phyloP scores from a whole-genome alignment of 2,888 invertebrate species.

The Harpagoxenus sublaevis region DNA sequence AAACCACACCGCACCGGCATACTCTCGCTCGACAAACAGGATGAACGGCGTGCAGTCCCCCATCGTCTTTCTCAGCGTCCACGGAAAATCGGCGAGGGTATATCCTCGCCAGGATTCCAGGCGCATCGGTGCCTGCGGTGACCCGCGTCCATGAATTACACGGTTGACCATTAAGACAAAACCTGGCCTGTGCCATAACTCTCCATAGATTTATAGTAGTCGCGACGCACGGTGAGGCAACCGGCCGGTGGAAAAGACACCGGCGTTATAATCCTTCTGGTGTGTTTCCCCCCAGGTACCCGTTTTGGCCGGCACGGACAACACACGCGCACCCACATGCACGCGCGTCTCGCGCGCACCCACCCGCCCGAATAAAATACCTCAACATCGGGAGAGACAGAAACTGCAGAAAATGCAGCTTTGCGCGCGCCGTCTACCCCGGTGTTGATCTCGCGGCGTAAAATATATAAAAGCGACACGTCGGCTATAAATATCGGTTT shows the following conservation, averaged over 20 bases:
- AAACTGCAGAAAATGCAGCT: constrained; percentile 69
- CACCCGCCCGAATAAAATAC: constrained; percentile 58
- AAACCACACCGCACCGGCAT: background rate
- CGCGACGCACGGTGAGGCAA: constrained; percentile 63
- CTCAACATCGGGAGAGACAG: constrained; percentile 68
- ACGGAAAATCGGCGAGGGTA: constrained; percentile 54
- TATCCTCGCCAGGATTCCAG: constrained; percentile 60
- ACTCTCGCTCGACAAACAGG: background rate
- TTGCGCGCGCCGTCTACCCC: constrained; percentile 53
- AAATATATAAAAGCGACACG: constrained; percentile 70
- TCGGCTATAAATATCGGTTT: constrained; percentile 84
- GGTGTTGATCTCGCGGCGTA: constrained; percentile 52
- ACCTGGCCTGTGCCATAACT: constrained; percentile 83
- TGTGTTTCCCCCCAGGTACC: constrained; percentile 39
- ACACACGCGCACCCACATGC: constrained; percentile 4
- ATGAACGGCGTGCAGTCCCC: background rate
- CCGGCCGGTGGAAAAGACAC: constrained; percentile 62
- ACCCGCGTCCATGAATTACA: constrained; percentile 79
- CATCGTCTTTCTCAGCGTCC: constrained; percentile 46
- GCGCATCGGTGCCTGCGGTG: constrained; percentile 65
- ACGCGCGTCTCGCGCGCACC: constrained; percentile 28
- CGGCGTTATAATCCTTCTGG: constrained; percentile 74
- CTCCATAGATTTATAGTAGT: constrained; percentile 84
- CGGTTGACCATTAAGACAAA: constrained; percentile 85
- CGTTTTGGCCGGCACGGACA: constrained; percentile 39